Evolutionary conservation across 2,113 vertebrate genomes (phyloP).

Genomic region (Marcusenius ussheri): DNA sequence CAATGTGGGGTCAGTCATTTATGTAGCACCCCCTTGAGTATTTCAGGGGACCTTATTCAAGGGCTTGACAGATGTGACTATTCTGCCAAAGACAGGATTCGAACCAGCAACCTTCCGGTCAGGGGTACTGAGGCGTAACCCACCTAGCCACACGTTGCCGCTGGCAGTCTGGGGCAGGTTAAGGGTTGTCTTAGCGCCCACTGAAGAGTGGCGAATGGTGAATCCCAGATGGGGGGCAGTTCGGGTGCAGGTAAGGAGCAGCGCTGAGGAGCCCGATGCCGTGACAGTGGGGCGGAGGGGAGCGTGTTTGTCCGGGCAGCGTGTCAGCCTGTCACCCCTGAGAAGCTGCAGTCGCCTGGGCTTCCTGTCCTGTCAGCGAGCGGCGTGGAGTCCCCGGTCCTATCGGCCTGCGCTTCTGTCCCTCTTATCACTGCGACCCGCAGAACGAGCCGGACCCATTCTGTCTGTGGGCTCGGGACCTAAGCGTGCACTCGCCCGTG

Average conservation of each 20-base stretch:
- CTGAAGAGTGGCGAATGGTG: background rate
- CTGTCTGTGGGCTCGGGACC: background rate
- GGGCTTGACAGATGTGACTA: background rate
- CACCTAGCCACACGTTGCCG: background rate
- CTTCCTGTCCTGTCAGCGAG: background rate
- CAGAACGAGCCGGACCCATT: background rate
- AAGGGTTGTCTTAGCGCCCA: background rate
- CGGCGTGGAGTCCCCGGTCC: background rate
- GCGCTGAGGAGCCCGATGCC: background rate
- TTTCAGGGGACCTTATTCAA: background rate
- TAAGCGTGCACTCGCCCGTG: background rate
- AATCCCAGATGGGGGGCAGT: background rate
- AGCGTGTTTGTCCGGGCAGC: background rate
- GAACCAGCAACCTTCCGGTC: background rate
- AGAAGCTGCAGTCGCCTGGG: background rate
- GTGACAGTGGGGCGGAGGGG: background rate
- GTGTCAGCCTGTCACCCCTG: constrained; percentile 3
- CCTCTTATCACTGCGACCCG: constrained; percentile 4
- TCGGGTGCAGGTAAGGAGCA: background rate
- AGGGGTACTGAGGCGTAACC: background rate
- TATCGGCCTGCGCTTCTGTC: background rate
- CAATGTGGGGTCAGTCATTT: background rate
- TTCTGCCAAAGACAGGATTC: background rate
- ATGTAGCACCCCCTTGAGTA: background rate
- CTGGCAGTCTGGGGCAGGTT: background rate